These are phyloP conservation scores for Drosophila sp. DNA, from an alignment of 1,140 invertebrate genomes.

Conservation along the genomic window DNA sequence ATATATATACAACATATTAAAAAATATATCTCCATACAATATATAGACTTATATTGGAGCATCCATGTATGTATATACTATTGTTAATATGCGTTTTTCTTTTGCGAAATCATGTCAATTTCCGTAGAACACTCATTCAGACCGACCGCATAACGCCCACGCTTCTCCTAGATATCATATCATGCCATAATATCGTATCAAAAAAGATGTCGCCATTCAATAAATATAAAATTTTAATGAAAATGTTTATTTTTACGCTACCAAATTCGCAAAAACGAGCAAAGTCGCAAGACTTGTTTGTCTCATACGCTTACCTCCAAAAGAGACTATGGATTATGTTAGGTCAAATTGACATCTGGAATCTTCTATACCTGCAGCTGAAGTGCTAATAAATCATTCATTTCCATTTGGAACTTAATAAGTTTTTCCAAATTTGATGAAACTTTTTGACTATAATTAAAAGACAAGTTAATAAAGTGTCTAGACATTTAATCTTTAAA, in stretches of 20 bases:
- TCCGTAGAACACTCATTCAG: constrained; percentile 44
- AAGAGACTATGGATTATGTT: not conserved
- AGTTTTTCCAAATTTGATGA: not conserved
- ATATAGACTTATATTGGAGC: no score
- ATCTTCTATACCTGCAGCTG: no score
- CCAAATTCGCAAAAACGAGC: constrained; percentile 47
- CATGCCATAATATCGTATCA: constrained; percentile 24
- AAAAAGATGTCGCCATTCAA: constrained; percentile 73
- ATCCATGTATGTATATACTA: not conserved
- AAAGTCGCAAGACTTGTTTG: constrained; percentile 53
- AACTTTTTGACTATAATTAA: not conserved
- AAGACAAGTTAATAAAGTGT: not conserved
- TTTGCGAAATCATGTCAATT: constrained; percentile 72
- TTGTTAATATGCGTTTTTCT: not conserved
- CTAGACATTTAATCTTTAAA: not conserved
- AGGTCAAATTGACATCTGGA: not conserved
- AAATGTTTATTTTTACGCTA: constrained; percentile 73
- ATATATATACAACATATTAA: constrained; percentile 9
- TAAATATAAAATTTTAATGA: constrained; percentile 77
- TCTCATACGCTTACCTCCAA: constrained; percentile 32
- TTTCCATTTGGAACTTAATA: no score
- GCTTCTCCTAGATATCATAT: constrained; percentile 54
- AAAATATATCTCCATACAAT: constrained; percentile 16
- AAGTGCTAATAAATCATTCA: no score
- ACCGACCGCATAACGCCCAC: constrained; percentile 37